Percentiles rank a stretch among this genome's conserved stretches.
phyloP scores from a whole-genome alignment of 2,888 invertebrate species.

The Ommatoiulus sabulosus region DNA sequence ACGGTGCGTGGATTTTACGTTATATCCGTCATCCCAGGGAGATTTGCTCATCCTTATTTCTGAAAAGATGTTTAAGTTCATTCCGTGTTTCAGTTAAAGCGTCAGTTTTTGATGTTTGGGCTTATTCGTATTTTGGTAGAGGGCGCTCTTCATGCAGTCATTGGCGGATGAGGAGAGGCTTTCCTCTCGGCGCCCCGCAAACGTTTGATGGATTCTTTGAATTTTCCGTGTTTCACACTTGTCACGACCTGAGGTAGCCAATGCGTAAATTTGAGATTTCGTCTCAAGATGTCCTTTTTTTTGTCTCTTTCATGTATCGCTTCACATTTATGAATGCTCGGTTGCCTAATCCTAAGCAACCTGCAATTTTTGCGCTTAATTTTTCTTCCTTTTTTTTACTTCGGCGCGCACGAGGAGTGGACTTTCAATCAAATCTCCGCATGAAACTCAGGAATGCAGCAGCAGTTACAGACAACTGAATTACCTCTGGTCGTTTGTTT shows the following conservation, averaged over 20 bases:
- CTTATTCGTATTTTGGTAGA: too few relatives aligned
- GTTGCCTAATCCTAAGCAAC: background rate
- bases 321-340: background rate
- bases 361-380: background rate
- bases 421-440: conserved; percentile 42
- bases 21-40: too few relatives aligned
- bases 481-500: conserved; percentile 54
- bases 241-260: background rate
- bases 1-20: too few relatives aligned
- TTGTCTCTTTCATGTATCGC: background rate
- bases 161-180: too few relatives aligned
- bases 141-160: too few relatives aligned
- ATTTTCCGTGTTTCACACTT: background rate
- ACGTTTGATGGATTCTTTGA: background rate
- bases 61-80: too few relatives aligned
- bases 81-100: too few relatives aligned
- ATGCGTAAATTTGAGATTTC: background rate
- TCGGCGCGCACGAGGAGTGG: background rate
- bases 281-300: background rate
- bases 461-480: conserved; percentile 52
- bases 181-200: too few relatives aligned
- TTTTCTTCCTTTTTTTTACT: background rate
- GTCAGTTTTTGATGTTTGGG: too few relatives aligned
- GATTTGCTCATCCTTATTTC: too few relatives aligned
- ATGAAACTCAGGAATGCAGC: conserved; percentile 50